Evolutionary conservation across 2,113 vertebrate species (phyloP).

Genomic region (Xenus cinereus): DNA sequence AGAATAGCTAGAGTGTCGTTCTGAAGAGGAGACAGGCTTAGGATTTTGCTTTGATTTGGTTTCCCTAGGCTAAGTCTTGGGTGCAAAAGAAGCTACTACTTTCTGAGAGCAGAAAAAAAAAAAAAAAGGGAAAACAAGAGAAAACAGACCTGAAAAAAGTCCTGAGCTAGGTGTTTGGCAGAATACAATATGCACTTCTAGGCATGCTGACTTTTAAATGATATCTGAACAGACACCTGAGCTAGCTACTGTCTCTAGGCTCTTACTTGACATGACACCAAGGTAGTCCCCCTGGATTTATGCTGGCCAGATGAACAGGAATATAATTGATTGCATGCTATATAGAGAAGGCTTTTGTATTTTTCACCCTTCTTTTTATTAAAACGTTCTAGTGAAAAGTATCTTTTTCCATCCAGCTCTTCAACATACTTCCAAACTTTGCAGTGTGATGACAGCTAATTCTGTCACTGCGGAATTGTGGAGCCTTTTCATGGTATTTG

Average conservation of each 20-base stretch:
- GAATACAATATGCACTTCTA: neutral
- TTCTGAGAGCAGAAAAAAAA: neutral
- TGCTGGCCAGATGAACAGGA: neutral
- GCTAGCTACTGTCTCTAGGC: neutral
- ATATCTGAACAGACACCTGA: neutral
- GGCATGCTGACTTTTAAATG: constrained; percentile 1
- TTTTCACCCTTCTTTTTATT: neutral
- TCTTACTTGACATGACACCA: neutral
- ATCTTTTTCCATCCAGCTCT: neutral
- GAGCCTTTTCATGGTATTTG: neutral
- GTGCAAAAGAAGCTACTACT: neutral
- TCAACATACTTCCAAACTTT: neutral
- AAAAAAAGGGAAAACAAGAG: neutral
- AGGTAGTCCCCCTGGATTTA: neutral
- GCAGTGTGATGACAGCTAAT: neutral
- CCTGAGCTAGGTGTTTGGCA: neutral
- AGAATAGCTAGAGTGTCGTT: neutral
- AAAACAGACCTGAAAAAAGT: neutral
- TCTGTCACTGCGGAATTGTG: neutral
- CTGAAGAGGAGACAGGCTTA: neutral
- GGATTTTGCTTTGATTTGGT: constrained; percentile 6
- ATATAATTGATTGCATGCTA: neutral
- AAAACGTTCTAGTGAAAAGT: neutral
- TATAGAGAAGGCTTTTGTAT: neutral
- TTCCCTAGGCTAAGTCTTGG: neutral